phyloP scores from a whole-genome alignment of 2,113 vertebrate genomes.

The Cyanoramphus novaezelandiae region DNA sequence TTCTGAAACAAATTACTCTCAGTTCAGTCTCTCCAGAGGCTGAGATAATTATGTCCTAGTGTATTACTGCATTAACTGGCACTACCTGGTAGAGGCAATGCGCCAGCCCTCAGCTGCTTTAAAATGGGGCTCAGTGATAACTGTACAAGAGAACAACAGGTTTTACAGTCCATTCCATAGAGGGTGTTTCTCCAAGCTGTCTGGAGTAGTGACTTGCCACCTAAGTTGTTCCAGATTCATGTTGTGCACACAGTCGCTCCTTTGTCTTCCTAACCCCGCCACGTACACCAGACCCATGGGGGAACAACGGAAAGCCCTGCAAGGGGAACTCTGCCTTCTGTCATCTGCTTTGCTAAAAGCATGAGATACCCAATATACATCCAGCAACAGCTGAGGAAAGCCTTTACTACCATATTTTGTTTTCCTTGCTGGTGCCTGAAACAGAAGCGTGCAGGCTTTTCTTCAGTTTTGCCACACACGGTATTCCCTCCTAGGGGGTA shows the following conservation, averaged over 20 bases:
- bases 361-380: rapidly evolving
- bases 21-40: conserved; percentile 1
- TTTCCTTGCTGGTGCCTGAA: background rate
- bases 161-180: background rate
- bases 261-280: background rate
- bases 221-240: background rate
- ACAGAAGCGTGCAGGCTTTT: background rate
- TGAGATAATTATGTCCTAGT: background rate
- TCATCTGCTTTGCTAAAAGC: background rate
- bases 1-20: conserved; percentile 31
- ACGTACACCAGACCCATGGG: background rate
- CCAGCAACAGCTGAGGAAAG: background rate
- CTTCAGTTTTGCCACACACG: background rate
- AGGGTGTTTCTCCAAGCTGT: background rate
- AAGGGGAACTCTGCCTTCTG: background rate
- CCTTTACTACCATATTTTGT: background rate
- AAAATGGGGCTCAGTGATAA: background rate
- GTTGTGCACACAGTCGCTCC: background rate
- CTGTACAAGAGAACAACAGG: rapidly evolving
- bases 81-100: background rate
- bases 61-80: background rate
- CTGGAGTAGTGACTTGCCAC: background rate
- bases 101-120: background rate
- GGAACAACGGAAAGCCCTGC: background rate
- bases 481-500: background rate